These are phyloP conservation scores for Crotalus horridus DNA, from an alignment of 2,113 vertebrate species.

Conservation along the genomic window DNA sequence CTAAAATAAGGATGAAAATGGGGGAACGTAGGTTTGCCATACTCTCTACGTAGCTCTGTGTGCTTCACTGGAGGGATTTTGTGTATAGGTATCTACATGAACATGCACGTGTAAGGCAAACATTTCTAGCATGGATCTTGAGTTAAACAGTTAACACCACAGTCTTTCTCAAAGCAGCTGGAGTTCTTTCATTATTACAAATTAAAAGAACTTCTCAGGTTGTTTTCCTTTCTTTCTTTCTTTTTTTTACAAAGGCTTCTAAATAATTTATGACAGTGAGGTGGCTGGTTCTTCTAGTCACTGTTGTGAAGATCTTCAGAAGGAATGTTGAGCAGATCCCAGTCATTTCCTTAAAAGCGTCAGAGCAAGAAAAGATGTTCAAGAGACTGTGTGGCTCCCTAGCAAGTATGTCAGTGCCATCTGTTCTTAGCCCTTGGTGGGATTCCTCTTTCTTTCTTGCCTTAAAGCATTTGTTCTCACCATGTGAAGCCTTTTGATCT, in stretches of 20 bases:
- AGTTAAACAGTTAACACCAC: neutral
- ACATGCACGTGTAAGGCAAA: neutral
- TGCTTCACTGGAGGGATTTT: neutral
- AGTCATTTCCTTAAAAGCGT: neutral
- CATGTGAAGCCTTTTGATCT: conserved; percentile 71
- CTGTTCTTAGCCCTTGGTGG: conserved; percentile 68
- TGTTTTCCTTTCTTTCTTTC: too few relatives aligned
- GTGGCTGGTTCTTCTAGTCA: neutral
- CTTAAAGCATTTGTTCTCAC: conserved; percentile 69
- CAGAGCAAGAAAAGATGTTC: neutral
- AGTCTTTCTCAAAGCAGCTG: neutral
- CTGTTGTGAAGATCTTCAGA: neutral
- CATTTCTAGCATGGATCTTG: neutral
- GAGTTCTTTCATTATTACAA: conserved; percentile 48
- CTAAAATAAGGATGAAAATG: neutral
- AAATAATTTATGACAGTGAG: conserved; percentile 17
- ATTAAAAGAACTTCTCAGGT: conserved; percentile 42
- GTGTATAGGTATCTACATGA: neutral
- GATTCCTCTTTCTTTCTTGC: conserved; percentile 52
- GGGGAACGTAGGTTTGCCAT: neutral
- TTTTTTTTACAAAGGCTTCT: neutral
- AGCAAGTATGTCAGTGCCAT: conserved; percentile 55
- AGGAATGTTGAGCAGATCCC: neutral
- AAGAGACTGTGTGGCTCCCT: neutral
- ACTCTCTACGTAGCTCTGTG: neutral